Evolutionary conservation across 2,888 invertebrate species (phyloP).

Genomic region (Tipula lateralis): DNA sequence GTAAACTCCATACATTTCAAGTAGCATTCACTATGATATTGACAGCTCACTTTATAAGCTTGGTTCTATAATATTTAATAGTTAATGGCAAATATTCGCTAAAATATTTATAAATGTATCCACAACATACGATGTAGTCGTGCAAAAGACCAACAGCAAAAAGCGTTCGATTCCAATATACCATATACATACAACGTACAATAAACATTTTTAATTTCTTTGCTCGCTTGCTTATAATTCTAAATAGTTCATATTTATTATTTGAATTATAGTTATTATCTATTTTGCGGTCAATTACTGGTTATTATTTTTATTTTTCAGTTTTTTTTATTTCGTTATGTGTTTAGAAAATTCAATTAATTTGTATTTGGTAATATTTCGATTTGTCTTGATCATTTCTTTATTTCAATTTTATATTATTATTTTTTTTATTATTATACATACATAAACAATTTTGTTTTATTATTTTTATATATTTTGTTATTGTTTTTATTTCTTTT

Average conservation of each 20-base stretch:
- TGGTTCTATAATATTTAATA: too few relatives aligned
- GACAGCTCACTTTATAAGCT: too few relatives aligned
- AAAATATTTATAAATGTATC: background rate
- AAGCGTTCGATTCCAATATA: background rate
- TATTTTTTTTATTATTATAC: background rate
- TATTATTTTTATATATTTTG: background rate
- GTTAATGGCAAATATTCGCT: background rate
- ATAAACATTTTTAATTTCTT: background rate
- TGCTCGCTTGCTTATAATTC: background rate
- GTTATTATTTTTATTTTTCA: background rate
- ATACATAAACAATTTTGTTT: background rate
- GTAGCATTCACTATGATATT: too few relatives aligned
- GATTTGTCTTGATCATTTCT: background rate
- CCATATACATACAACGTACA: background rate
- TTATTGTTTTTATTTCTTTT: background rate
- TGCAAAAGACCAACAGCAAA: background rate
- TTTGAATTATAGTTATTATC: conserved; percentile 19
- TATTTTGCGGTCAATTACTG: conserved; percentile 24
- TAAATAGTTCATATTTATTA: conserved; percentile 11
- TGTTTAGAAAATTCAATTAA: conserved; percentile 19
- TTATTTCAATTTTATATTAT: background rate
- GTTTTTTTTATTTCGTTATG: background rate
- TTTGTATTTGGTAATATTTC: conserved; percentile 11
- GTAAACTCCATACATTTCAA: too few relatives aligned
- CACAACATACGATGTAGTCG: background rate